Conservation (phyloP, 2,888 invertebrate genomes). For the Leuctra nigra region DNA sequence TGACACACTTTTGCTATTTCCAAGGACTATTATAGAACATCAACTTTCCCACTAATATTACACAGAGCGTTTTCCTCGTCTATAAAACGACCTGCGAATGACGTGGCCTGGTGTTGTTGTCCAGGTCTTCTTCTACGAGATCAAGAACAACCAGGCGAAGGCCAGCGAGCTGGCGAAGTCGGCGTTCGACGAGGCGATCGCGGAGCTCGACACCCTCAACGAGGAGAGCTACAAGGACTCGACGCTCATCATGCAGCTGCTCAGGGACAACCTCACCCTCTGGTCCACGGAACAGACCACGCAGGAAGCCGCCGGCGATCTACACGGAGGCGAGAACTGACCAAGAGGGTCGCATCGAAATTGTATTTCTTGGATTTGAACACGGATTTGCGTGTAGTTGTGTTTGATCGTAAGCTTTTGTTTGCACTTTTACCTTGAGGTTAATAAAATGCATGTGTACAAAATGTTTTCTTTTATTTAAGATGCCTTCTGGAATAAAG, state of each 20-base stretch:
- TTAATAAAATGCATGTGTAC: too few species aligned
- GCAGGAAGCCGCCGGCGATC: constrained; percentile 94
- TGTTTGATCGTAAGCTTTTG: too few species aligned
- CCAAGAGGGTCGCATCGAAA: background rate
- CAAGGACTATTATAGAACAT: too few species aligned
- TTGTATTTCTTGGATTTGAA: background rate
- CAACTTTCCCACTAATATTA: constrained; percentile 97
- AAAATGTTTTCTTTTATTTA: too few species aligned
- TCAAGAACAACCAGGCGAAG: constrained; percentile 96
- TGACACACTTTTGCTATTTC: constrained; percentile 38
- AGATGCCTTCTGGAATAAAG: too few species aligned
- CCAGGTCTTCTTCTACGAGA: constrained; percentile 99
- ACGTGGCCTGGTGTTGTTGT: too few species aligned
- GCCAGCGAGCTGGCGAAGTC: constrained; percentile 99
- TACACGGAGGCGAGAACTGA: background rate
- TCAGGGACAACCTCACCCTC: constrained; percentile 91
- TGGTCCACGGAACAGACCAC: constrained; percentile 89
- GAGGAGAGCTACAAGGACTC: constrained; percentile 99
- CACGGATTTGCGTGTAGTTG: too few species aligned
- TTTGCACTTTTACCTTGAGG: too few species aligned
- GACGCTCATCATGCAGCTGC: constrained; percentile 99
- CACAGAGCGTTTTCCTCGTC: constrained; percentile 99
- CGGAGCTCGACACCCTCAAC: constrained; percentile 97
- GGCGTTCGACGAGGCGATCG: constrained; percentile 99
- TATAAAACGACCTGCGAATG: too few species aligned